Evolutionary conservation across 2,113 vertebrate genomes (phyloP).

Genomic region (Lophius piscatorius): DNA sequence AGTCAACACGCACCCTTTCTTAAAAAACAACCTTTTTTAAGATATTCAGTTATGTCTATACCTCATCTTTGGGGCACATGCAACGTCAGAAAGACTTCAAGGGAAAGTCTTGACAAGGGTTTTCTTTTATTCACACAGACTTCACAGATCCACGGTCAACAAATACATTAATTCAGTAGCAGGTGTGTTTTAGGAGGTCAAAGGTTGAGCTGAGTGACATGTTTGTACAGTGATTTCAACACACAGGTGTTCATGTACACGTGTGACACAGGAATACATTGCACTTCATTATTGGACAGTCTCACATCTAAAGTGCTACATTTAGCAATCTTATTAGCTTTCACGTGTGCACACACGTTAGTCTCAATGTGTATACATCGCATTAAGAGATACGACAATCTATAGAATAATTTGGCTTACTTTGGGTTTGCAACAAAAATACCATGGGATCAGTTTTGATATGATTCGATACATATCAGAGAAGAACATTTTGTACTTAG

Average conservation of each 20-base stretch:
- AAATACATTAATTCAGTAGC: slow-evolving; percentile 66
- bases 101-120: slow-evolving; percentile 27
- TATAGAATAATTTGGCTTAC: slow-evolving; percentile 19
- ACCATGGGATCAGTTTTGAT: slow-evolving; percentile 2
- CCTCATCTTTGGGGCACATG: background rate
- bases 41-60: too few relatives aligned
- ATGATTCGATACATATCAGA: background rate
- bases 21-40: too few relatives aligned
- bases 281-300: slow-evolving; percentile 36
- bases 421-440: slow-evolving; percentile 2
- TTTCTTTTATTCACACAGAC: slow-evolving; percentile 70
- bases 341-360: slow-evolving; percentile 10
- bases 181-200: slow-evolving; percentile 58
- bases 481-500: slow-evolving; percentile 39
- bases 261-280: slow-evolving; percentile 36
- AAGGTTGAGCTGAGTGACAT: slow-evolving; percentile 57
- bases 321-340: slow-evolving; percentile 38
- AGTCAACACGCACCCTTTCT: background rate
- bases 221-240: slow-evolving; percentile 37
- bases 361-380: slow-evolving; percentile 1
- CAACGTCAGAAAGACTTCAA: background rate
- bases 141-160: slow-evolving; percentile 74
- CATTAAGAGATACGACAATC: slow-evolving; percentile 1
- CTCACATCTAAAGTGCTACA: slow-evolving; percentile 69
- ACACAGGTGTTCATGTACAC: slow-evolving; percentile 24